A percentile compares a stretch with the other conserved stretches of the same genome.
phyloP scores from a whole-genome alignment of 2,113 vertebrate genomes.

The Carassius gibelio region DNA sequence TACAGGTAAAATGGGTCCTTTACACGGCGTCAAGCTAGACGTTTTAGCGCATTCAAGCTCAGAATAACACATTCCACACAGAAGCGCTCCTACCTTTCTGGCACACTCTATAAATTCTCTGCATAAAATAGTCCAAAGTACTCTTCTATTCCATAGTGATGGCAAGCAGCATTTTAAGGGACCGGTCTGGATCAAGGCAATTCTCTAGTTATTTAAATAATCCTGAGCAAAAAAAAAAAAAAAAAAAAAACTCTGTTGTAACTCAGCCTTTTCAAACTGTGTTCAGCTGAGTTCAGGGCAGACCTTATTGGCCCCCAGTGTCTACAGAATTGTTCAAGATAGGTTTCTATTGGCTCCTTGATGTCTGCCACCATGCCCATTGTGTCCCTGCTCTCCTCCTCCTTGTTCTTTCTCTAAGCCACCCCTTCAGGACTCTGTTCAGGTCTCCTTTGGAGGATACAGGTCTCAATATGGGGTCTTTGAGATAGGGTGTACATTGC shows the following conservation, averaged over 20 bases:
- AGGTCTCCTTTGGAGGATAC: constrained; percentile 61
- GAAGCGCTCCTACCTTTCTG: constrained; percentile 48
- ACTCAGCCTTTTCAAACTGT: constrained; percentile 57
- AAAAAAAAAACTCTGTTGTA: neutral
- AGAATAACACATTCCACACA: constrained; percentile 36
- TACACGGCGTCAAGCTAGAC: constrained; percentile 6
- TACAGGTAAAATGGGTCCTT: constrained; percentile 44
- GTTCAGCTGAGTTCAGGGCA: constrained; percentile 57
- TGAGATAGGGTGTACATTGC: constrained; percentile 65
- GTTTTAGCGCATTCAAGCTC: constrained; percentile 36
- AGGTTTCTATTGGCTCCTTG: constrained; percentile 67
- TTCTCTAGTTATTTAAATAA: constrained; percentile 6
- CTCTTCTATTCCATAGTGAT: constrained; percentile 31
- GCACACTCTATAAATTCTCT: constrained; percentile 34
- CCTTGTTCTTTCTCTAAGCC: constrained; percentile 61
- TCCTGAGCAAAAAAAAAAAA: neutral
- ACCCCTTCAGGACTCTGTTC: constrained; percentile 41
- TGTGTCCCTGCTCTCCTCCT: constrained; percentile 66
- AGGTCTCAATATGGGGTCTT: constrained; percentile 53
- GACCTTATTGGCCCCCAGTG: constrained; percentile 66
- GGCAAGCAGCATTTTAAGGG: neutral
- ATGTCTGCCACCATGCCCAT: constrained; percentile 60
- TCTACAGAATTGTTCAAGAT: constrained; percentile 36
- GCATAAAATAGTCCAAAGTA: constrained; percentile 31
- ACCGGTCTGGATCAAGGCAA: constrained; percentile 16